Evolutionary conservation across 2,797 vertebrate species (phyloP).

Genomic region (Coregonus suidteri): DNA sequence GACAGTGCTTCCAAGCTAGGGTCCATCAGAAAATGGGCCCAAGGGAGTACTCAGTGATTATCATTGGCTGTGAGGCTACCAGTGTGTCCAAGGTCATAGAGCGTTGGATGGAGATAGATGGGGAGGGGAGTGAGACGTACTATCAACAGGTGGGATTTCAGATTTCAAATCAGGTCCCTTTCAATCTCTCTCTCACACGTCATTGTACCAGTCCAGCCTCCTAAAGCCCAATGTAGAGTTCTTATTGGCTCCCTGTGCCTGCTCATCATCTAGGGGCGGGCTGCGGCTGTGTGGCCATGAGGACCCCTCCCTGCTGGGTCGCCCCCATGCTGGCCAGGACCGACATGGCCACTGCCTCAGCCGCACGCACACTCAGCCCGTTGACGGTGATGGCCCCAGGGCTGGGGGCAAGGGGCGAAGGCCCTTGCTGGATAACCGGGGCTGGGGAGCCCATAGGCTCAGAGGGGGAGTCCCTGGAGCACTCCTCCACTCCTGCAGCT

Average conservation of each 20-base stretch:
- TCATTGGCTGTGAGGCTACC: slow-evolving; percentile 52
- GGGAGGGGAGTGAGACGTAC: background rate
- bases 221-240: slow-evolving; percentile 45
- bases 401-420: slow-evolving; percentile 66
- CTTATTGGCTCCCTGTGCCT: slow-evolving; percentile 45
- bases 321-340: slow-evolving; percentile 92
- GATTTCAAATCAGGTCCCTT: slow-evolving; percentile 7
- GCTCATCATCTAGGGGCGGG: slow-evolving; percentile 90
- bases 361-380: slow-evolving; percentile 86
- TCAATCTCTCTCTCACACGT: slow-evolving; percentile 21
- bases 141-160: slow-evolving; percentile 25
- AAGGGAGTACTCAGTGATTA: slow-evolving; percentile 60
- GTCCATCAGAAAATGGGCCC: slow-evolving; percentile 38
- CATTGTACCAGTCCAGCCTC: slow-evolving; percentile 58
- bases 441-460: slow-evolving; percentile 85
- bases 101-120: slow-evolving; percentile 15
- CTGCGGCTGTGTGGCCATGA: slow-evolving; percentile 84
- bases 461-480: slow-evolving; percentile 80
- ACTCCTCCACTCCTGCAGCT: slow-evolving; percentile 81
- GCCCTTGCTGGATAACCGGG: slow-evolving; percentile 86
- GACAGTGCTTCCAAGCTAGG: slow-evolving; percentile 40
- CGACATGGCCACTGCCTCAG: slow-evolving; percentile 91
- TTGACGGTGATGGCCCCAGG: slow-evolving; percentile 82
- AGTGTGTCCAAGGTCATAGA: slow-evolving; percentile 21
- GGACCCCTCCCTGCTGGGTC: slow-evolving; percentile 79